These are phyloP conservation scores for Haemorhous mexicanus DNA, from an alignment of 2,113 vertebrate species.

Conservation along the genomic window DNA sequence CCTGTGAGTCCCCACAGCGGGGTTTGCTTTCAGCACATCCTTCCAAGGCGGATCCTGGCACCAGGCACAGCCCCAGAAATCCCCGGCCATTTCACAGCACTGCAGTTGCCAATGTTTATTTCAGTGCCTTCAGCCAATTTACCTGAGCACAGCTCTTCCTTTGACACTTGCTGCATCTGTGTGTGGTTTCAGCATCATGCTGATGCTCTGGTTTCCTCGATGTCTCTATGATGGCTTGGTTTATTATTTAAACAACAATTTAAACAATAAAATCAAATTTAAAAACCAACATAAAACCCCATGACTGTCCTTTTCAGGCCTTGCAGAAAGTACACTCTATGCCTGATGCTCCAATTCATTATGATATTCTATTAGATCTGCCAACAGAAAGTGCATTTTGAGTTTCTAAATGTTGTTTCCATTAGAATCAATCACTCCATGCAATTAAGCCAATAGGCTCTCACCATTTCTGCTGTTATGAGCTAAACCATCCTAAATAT, in stretches of 20 bases:
- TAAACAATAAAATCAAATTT: conserved; percentile 33
- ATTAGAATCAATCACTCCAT: conserved; percentile 90
- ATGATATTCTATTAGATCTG: conserved; percentile 65
- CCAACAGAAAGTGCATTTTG: conserved; percentile 78
- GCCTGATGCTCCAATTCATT: conserved; percentile 69
- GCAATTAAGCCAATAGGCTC: conserved; percentile 90
- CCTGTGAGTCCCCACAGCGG: not conserved
- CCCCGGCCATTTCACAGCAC: not conserved
- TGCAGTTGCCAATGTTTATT: not conserved
- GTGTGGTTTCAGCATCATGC: not conserved
- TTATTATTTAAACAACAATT: conserved; percentile 18
- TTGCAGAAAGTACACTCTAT: conserved; percentile 35
- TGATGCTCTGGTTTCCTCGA: not conserved
- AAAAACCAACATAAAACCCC: not conserved
- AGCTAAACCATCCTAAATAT: conserved; percentile 85
- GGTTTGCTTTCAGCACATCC: not conserved
- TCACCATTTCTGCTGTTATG: conserved; percentile 88
- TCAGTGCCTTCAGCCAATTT: not conserved
- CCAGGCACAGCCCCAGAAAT: not conserved
- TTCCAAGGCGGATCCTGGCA: fast-evolving
- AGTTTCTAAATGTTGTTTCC: conserved; percentile 86
- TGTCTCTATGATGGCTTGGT: not conserved
- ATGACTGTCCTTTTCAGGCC: conserved; percentile 53
- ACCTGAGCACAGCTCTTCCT: not conserved
- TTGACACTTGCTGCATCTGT: not conserved